phyloP scores from a whole-genome alignment of 1,140 invertebrate genomes.

The Dendroctonus valens region DNA sequence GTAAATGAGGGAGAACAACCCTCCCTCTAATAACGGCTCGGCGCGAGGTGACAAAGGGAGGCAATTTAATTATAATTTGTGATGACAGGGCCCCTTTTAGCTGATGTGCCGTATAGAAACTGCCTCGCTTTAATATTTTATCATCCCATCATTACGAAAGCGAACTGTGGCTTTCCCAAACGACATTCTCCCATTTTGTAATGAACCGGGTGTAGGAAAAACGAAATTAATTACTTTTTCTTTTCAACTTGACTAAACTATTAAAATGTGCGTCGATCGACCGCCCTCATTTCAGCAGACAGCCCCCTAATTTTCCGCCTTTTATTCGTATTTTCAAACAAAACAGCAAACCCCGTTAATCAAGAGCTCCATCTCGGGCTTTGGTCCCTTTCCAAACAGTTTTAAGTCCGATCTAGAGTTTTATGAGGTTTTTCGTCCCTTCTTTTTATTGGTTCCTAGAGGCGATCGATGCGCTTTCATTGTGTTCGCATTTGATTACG shows the following conservation, averaged over 20 bases:
- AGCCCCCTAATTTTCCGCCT: slow-evolving; percentile 24
- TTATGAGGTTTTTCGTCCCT: slow-evolving; percentile 8
- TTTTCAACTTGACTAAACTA: neutral
- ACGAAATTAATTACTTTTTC: too few relatives aligned
- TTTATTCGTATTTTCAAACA: slow-evolving; percentile 38
- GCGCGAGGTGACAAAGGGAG: slow-evolving; percentile 42
- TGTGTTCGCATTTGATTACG: too few relatives aligned
- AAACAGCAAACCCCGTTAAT: slow-evolving; percentile 42
- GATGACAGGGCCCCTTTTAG: slow-evolving; percentile 33
- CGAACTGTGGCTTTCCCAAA: too few relatives aligned
- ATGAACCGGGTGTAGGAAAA: too few relatives aligned
- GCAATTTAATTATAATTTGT: slow-evolving; percentile 47
- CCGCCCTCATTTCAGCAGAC: slow-evolving; percentile 13
- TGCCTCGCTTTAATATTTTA: slow-evolving; percentile 1
- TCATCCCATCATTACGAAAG: too few relatives aligned
- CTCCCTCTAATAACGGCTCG: slow-evolving; percentile 30
- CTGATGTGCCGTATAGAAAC: slow-evolving; percentile 1
- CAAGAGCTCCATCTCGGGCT: slow-evolving; percentile 41
- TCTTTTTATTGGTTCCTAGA: slow-evolving; percentile 1
- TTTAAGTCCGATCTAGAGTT: slow-evolving; percentile 34
- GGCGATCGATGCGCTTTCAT: too few relatives aligned
- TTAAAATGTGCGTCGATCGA: neutral
- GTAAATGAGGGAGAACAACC: slow-evolving; percentile 25
- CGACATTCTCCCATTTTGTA: too few relatives aligned
- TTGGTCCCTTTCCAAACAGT: slow-evolving; percentile 38